Percentiles rank a stretch among this genome's conserved stretches.
Conservation (phyloP, 2,113 vertebrate species). For the Varanus komodoensis region DNA sequence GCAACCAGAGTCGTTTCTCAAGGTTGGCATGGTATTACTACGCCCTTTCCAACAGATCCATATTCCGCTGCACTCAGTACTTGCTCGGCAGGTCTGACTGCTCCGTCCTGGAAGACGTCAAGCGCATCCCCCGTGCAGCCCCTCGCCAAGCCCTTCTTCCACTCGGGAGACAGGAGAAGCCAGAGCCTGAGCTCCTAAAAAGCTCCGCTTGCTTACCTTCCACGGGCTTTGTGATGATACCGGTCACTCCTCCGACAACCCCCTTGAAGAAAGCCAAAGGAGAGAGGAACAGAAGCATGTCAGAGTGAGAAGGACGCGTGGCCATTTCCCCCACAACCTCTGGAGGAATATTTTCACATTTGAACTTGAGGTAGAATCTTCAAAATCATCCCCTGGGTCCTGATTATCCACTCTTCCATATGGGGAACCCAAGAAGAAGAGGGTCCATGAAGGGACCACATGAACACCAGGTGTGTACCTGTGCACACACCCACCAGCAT, state of each 20-base stretch:
- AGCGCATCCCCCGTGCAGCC: neutral
- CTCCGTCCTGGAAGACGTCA: neutral
- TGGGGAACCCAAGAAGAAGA: neutral
- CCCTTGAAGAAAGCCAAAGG: conserved; percentile 81
- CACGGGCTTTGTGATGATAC: conserved; percentile 95
- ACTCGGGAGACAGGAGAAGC: too few relatives aligned
- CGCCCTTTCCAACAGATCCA: too few relatives aligned
- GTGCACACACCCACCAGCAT: neutral
- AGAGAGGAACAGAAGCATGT: neutral
- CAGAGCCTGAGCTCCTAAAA: neutral
- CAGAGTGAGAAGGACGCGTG: neutral
- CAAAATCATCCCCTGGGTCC: neutral
- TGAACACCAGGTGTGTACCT: neutral
- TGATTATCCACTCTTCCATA: neutral
- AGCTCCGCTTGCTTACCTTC: conserved; percentile 84
- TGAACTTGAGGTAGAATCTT: neutral
- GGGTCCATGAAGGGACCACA: neutral
- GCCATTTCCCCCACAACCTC: conserved; percentile 38
- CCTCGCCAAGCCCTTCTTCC: too few relatives aligned
- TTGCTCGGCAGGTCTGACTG: neutral
- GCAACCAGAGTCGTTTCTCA: neutral
- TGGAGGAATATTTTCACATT: neutral
- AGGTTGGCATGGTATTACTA: neutral
- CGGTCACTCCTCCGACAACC: conserved; percentile 93
- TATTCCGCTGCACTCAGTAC: neutral